Percentiles rank a stretch among this genome's conserved stretches.
Conservation (phyloP, 2,113 vertebrate species). For the Cynoglossus semilaevis region DNA sequence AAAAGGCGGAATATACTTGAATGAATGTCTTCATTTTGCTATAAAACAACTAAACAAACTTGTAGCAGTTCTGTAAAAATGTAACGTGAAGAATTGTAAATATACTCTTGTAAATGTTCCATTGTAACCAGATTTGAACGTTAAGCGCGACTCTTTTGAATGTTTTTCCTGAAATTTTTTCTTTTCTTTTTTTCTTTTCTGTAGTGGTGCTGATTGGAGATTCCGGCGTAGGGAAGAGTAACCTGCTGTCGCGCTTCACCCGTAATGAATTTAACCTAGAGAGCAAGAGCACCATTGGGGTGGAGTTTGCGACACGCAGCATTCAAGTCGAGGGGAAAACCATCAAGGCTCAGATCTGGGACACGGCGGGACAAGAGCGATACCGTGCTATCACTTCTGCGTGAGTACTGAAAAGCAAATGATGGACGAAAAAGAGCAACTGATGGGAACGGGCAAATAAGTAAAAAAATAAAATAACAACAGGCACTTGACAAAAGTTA, state of each 20-base stretch:
- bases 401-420: slow-evolving; percentile 66
- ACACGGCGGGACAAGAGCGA: slow-evolving; percentile 85
- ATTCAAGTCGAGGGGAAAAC: slow-evolving; percentile 85
- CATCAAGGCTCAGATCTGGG: slow-evolving; percentile 88
- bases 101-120: too few species aligned
- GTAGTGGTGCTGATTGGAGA: slow-evolving; percentile 87
- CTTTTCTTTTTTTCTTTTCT: background rate
- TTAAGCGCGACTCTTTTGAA: too few species aligned
- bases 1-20: too few species aligned
- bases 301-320: slow-evolving; percentile 86
- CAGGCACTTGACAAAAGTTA: too few species aligned
- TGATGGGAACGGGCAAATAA: too few species aligned
- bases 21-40: too few species aligned
- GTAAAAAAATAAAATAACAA: too few species aligned
- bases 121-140: too few species aligned
- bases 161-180: background rate
- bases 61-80: too few species aligned
- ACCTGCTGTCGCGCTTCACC: slow-evolving; percentile 86
- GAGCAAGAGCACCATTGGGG: slow-evolving; percentile 87
- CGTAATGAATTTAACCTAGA: slow-evolving; percentile 87
- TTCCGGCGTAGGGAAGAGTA: slow-evolving; percentile 86
- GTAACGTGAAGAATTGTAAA: too few species aligned
- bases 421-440: background rate
- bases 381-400: slow-evolving; percentile 87
- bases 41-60: too few species aligned